Evolutionary conservation across 2,888 invertebrate species (phyloP), one percentile per base, ranked within the genome.

Genomic region (Hyposoter dolosus): DNA sequence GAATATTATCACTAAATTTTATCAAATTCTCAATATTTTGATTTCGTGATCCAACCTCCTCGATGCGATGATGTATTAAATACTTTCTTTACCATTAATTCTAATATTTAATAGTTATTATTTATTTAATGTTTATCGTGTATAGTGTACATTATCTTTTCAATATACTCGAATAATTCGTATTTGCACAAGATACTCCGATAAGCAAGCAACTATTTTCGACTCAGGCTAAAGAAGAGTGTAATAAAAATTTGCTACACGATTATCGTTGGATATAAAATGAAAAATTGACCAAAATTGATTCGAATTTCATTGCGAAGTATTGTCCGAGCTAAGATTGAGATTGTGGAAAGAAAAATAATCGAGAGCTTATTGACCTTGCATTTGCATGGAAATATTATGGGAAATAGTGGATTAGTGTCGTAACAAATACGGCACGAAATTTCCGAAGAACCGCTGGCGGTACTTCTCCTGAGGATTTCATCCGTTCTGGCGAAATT

Each of bases 341-440:
- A 5, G 35, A 28, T 28, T 3, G 3, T 35, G 35, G 35, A 53
- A 3, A 15, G 3, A 43, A 23, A 2, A 32, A 40, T 10, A 63
- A 56, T 47, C 3, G 76, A 50, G 53, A 45, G 43, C 12, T 45
- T 63, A 86, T 88, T 87, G 90, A 95, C 95, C 93, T 95, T 95
- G 91, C 95, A 95, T 77, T 93, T 93, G 89, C 95, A 95, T 17
- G 95, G 95, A 85, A 94, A 94, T 77, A 95, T 94, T 72, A 95
- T 92, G 12, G 94, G 92, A 88, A 94, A 94, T 79, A 93, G 93
- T 87, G 93, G 94, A 72, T 93, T 93, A 81, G 93, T 93, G 88
- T 95, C 95, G 87, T 95, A 95, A 89, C 95, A 95, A 87, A 95
- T 95, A 35, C 95, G 93, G 88, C 95, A 95, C 19, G 89, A 81